Percentiles rank a stretch among this genome's conserved stretches.
These are phyloP conservation scores for Chitala chitala DNA, from an alignment of 2,113 vertebrate species.

Conservation along the genomic window DNA sequence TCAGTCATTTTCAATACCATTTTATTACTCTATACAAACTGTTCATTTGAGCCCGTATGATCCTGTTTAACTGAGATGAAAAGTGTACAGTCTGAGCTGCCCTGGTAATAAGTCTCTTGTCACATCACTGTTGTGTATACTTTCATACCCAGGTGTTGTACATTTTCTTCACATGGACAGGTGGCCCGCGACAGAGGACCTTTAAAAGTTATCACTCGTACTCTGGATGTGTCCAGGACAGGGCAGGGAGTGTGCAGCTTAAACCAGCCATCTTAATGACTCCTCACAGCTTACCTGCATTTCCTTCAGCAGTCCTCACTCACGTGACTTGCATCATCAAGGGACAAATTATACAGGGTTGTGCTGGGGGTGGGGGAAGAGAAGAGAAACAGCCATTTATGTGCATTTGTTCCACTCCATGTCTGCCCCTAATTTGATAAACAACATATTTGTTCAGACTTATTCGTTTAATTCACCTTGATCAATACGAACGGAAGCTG, in stretches of 20 bases:
- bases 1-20: no score
- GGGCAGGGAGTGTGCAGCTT: not conserved
- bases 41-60: no score
- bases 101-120: no score
- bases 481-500: conserved; percentile 16
- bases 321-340: not conserved
- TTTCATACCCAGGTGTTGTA: conserved; percentile 32
- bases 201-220: conserved; percentile 12
- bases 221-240: not conserved
- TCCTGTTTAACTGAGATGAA: no score
- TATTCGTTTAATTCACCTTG: conserved; percentile 32
- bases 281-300: not conserved
- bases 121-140: no score
- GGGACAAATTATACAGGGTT: not conserved
- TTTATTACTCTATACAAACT: no score
- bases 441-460: not conserved
- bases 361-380: no score
- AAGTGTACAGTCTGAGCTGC: no score
- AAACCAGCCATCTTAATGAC: not conserved
- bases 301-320: not conserved
- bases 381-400: not conserved
- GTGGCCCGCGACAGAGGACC: conserved; percentile 10
- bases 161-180: conserved; percentile 34
- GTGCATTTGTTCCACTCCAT: not conserved
- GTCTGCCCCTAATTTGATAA: conserved; percentile 3